Evolutionary conservation across 1,140 invertebrate species (phyloP).

Genomic region (Aculops lycopersici): DNA sequence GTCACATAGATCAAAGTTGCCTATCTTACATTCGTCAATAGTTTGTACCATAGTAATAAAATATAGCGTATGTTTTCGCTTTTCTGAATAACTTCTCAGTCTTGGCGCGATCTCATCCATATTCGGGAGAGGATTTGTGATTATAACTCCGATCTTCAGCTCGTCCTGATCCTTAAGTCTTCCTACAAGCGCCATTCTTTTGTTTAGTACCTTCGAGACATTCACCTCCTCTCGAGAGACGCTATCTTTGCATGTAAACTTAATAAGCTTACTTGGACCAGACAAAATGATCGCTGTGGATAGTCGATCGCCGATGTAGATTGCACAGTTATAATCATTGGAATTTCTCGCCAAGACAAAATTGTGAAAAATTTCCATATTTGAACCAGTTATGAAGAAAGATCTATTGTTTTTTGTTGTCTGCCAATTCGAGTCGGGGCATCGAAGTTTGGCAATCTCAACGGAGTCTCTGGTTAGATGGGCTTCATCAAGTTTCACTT

Average conservation of each 20-base stretch:
- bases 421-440: background rate
- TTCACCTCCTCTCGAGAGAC: background rate
- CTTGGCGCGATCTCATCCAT: background rate
- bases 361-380: constrained; percentile 1
- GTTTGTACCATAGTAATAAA: constrained; percentile 5
- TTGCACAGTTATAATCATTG: background rate
- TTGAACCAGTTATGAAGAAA: background rate
- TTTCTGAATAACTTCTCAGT: background rate
- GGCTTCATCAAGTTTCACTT: background rate
- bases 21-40: constrained; percentile 5
- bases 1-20: constrained; percentile 4
- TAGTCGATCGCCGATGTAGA: constrained; percentile 4
- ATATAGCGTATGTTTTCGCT: constrained; percentile 1
- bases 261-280: constrained; percentile 2
- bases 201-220: background rate
- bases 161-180: constrained; percentile 2
- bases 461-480: background rate
- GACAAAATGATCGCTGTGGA: constrained; percentile 1
- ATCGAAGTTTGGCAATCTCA: background rate
- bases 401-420: background rate
- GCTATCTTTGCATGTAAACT: constrained; percentile 1
- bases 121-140: constrained; percentile 1
- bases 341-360: constrained; percentile 1
- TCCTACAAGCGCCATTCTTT: constrained; percentile 4
- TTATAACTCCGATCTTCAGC: constrained; percentile 3